A percentile compares a stretch with the other conserved stretches of the same genome.
Conservation (phyloP, 2,113 vertebrate genomes). For the Callipepla californica region DNA sequence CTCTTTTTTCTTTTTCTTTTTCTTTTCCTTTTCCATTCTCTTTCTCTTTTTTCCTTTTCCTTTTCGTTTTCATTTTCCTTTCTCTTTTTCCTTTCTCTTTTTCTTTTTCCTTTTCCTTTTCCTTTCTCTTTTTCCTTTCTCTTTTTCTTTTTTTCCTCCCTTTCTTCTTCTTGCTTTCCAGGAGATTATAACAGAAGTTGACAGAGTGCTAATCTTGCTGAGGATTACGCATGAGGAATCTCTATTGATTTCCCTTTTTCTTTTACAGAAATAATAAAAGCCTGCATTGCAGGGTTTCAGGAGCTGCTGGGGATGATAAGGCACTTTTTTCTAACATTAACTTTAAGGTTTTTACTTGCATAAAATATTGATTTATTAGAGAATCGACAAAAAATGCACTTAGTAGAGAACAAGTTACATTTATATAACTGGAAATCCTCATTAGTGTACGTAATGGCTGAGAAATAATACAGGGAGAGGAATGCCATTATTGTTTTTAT, state of each 20-base stretch:
- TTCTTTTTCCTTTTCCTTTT: neutral
- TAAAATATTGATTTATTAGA: slow-evolving; percentile 54
- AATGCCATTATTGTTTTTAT: neutral
- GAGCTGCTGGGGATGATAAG: slow-evolving; percentile 60
- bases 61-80: neutral
- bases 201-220: slow-evolving; percentile 63
- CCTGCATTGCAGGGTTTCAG: slow-evolving; percentile 60
- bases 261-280: slow-evolving; percentile 63
- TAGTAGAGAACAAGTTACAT: neutral
- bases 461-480: neutral
- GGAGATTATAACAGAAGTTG: slow-evolving; percentile 44
- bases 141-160: fast-evolving
- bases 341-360: slow-evolving; percentile 23
- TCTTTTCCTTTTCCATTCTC: too few relatives aligned
- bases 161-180: slow-evolving; percentile 29
- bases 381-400: neutral
- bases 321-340: slow-evolving; percentile 30
- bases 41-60: fast-evolving
- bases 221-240: slow-evolving; percentile 48
- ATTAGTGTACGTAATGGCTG: neutral
- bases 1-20: too few relatives aligned
- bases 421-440: neutral
- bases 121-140: neutral
- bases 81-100: fast-evolving
- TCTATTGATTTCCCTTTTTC: slow-evolving; percentile 53